Conservation (phyloP, 2,113 vertebrate genomes). For the Elephantulus edwardii region DNA sequence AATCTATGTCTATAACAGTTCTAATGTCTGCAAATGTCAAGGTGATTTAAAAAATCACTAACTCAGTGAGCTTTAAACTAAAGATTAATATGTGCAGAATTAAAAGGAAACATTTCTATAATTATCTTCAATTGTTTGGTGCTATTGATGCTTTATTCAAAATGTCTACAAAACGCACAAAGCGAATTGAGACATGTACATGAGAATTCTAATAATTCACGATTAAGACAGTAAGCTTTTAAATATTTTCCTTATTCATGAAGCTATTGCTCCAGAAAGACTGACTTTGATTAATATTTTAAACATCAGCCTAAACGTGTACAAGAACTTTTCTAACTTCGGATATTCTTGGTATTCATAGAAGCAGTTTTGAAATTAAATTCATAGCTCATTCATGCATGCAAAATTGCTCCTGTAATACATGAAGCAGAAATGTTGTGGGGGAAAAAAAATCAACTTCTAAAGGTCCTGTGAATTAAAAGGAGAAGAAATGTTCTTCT, state of each 20-base stretch:
- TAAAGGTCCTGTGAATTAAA: background rate
- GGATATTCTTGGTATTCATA: background rate
- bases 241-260: constrained; percentile 1
- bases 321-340: background rate
- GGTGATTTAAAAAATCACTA: constrained; percentile 14
- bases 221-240: background rate
- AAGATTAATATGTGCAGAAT: background rate
- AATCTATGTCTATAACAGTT: background rate
- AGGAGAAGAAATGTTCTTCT: background rate
- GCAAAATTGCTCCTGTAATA: background rate
- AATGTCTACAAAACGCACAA: background rate
- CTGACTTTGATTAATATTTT: constrained; percentile 5
- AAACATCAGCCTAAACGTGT: background rate
- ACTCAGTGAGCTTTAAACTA: constrained; percentile 12
- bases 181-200: background rate
- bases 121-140: background rate
- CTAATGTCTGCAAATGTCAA: constrained; percentile 19
- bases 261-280: background rate
- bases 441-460: background rate
- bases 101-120: constrained; percentile 20
- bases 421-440: background rate
- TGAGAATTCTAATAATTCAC: background rate
- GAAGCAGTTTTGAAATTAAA: constrained; percentile 8
- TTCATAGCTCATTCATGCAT: background rate
- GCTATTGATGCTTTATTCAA: background rate